These are phyloP conservation scores for Lipophrys pholis DNA, from an alignment of 2,113 vertebrate species.

Conservation along the genomic window DNA sequence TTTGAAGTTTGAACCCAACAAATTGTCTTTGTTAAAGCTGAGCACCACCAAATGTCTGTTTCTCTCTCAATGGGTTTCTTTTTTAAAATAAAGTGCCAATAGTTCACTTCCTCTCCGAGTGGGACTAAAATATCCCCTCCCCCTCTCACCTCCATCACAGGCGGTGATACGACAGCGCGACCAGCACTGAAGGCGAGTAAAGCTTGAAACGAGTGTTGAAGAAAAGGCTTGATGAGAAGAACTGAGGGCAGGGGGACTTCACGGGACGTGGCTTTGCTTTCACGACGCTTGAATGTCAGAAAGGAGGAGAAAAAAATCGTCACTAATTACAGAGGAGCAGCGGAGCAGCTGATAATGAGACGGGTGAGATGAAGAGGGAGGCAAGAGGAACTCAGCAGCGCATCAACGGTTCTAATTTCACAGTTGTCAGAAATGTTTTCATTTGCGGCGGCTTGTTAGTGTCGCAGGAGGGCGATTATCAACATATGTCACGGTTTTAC, in stretches of 20 bases:
- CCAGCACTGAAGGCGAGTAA: neutral
- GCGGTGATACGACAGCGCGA: neutral
- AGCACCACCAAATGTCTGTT: neutral
- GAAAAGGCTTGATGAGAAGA: neutral
- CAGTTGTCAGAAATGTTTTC: neutral
- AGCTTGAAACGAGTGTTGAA: neutral
- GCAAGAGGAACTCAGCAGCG: neutral
- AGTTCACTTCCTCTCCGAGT: too few relatives aligned
- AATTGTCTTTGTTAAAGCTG: too few relatives aligned
- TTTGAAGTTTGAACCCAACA: too few relatives aligned
- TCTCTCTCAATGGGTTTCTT: neutral
- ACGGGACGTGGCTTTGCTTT: slow-evolving; percentile 44
- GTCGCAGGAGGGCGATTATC: neutral
- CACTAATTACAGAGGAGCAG: slow-evolving; percentile 51
- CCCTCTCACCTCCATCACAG: neutral
- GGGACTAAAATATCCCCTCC: too few relatives aligned
- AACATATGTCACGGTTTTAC: too few relatives aligned
- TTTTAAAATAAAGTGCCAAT: neutral
- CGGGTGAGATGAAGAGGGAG: neutral
- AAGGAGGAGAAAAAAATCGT: slow-evolving; percentile 26
- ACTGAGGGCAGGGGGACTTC: neutral
- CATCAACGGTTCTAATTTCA: neutral
- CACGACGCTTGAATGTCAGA: slow-evolving; percentile 45
- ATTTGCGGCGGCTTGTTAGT: neutral
- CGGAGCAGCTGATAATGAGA: neutral